Evolutionary conservation across 2,797 vertebrate species (phyloP).

Genomic region (Acipenser transmontanus): DNA sequence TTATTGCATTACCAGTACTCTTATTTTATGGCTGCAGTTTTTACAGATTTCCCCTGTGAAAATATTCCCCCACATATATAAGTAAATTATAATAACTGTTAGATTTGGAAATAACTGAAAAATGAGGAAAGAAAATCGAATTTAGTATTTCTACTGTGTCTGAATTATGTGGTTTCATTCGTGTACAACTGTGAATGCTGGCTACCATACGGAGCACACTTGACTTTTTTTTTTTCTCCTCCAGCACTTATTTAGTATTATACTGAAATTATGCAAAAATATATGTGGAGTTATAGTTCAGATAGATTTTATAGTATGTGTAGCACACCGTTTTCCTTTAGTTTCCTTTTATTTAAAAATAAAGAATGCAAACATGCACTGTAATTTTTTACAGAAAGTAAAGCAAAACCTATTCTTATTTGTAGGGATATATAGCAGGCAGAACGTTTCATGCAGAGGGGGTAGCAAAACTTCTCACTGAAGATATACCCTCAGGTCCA

Average conservation of each 20-base stretch:
- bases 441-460: too few relatives aligned
- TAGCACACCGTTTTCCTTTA: neutral
- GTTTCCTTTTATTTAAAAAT: too few relatives aligned
- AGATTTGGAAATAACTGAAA: neutral
- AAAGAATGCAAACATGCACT: too few relatives aligned
- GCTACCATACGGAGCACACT: neutral
- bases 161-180: neutral
- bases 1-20: neutral
- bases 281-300: neutral
- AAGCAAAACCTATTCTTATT: neutral
- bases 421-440: neutral
- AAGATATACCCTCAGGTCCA: too few relatives aligned
- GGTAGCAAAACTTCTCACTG: too few relatives aligned
- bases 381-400: neutral
- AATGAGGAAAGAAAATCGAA: neutral
- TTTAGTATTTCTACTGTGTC: neutral
- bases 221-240: neutral
- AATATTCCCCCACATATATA: neutral
- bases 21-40: too few relatives aligned
- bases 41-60: neutral
- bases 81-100: neutral
- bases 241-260: neutral
- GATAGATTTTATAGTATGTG: neutral
- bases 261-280: neutral
- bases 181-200: neutral